phyloP scores from a whole-genome alignment of 92 coral and sea anemone genomes.

The Epizoanthus ramosus region DNA sequence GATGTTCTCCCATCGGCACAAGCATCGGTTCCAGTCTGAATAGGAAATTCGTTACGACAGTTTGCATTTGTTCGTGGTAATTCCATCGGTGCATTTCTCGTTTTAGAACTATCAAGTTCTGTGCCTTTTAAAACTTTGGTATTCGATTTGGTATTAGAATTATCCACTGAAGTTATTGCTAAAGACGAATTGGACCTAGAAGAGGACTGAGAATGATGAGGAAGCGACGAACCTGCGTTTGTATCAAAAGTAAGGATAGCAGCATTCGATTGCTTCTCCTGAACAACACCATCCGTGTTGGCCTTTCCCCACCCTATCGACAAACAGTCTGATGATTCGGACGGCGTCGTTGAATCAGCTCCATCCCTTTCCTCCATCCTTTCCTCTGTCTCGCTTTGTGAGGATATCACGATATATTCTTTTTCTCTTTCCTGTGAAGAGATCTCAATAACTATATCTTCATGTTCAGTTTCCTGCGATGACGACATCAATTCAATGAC shows the following conservation, averaged over 20 bases:
- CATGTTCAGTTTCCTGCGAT: slow-evolving; percentile 12
- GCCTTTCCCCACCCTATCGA: not conserved
- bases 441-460: slow-evolving; percentile 46
- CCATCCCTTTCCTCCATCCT: slow-evolving; percentile 16
- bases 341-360: not conserved
- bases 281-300: not conserved
- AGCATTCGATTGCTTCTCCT: not conserved
- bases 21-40: not conserved
- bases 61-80: not conserved
- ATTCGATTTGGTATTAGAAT: not conserved
- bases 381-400: slow-evolving; percentile 57
- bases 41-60: not conserved
- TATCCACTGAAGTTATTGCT: not conserved
- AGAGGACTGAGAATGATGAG: not conserved
- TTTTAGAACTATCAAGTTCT: not conserved
- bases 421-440: slow-evolving; percentile 50
- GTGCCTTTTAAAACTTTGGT: not conserved
- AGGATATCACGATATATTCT: slow-evolving; percentile 54
- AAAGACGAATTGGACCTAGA: not conserved
- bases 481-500: slow-evolving; percentile 15
- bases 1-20: not conserved
- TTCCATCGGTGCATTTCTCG: not conserved
- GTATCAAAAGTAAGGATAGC: not conserved
- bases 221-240: not conserved
- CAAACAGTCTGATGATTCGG: not conserved